Conservation (phyloP, 2,797 vertebrate species). For the Sebastes glaucus region DNA sequence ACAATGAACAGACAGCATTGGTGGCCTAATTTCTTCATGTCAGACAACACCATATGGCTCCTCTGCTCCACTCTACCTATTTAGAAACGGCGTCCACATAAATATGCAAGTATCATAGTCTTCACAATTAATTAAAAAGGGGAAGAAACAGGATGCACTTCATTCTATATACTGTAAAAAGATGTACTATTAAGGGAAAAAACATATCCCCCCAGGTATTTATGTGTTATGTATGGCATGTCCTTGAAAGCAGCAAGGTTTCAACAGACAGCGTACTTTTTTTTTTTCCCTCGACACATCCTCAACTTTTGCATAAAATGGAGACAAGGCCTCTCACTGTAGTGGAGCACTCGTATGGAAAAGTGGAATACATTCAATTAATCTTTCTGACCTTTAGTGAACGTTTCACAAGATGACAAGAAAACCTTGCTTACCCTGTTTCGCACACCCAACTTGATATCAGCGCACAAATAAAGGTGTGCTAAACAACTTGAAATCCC, state of each 20-base stretch:
- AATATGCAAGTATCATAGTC: slow-evolving; percentile 80
- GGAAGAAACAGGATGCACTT: slow-evolving; percentile 66
- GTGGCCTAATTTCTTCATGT: slow-evolving; percentile 87
- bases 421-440: slow-evolving; percentile 34
- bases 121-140: slow-evolving; percentile 84
- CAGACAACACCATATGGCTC: slow-evolving; percentile 88
- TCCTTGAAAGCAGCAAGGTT: slow-evolving; percentile 80
- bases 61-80: slow-evolving; percentile 75
- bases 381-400: slow-evolving; percentile 67
- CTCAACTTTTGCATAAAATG: slow-evolving; percentile 63
- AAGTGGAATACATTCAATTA: slow-evolving; percentile 63
- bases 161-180: slow-evolving; percentile 61
- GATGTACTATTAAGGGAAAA: slow-evolving; percentile 52
- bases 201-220: slow-evolving; percentile 75
- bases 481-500: slow-evolving; percentile 13
- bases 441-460: slow-evolving; percentile 3
- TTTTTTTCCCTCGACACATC: slow-evolving; percentile 39
- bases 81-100: slow-evolving; percentile 80
- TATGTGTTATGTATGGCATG: slow-evolving; percentile 74
- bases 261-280: slow-evolving; percentile 69
- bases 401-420: slow-evolving; percentile 34
- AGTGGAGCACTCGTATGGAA: slow-evolving; percentile 27
- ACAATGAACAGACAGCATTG: slow-evolving; percentile 86
- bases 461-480: neutral
- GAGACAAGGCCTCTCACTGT: slow-evolving; percentile 53